phyloP scores from a whole-genome alignment of 2,888 invertebrate species.

The Empis livida region DNA sequence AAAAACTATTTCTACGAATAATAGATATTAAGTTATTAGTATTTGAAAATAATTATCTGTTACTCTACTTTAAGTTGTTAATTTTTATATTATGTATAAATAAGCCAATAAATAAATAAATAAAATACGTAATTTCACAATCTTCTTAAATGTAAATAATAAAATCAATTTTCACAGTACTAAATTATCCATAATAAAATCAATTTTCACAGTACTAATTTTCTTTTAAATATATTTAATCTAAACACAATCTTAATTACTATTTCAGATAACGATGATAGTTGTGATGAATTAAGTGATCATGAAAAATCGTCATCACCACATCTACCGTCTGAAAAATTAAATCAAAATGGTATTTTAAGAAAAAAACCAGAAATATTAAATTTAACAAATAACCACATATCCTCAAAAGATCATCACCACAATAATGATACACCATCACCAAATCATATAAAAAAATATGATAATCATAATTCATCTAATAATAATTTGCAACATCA shows the following conservation, averaged over 20 bases:
- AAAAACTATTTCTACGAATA: too few relatives aligned
- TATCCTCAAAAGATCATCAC: background rate
- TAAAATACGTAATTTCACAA: too few relatives aligned
- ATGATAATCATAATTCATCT: background rate
- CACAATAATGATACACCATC: slow-evolving; percentile 7
- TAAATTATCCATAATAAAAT: too few relatives aligned
- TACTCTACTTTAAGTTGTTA: too few relatives aligned
- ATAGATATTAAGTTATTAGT: too few relatives aligned
- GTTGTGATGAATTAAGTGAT: slow-evolving; percentile 17
- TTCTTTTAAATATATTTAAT: too few relatives aligned
- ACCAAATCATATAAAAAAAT: slow-evolving; percentile 10
- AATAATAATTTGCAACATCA: background rate
- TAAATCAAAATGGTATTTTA: background rate
- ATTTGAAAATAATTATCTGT: too few relatives aligned
- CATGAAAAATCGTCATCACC: slow-evolving; percentile 11
- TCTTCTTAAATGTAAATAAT: too few relatives aligned
- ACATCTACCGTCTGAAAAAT: background rate
- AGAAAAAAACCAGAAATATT: background rate
- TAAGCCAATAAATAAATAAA: too few relatives aligned
- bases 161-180: too few relatives aligned
- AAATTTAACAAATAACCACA: background rate
- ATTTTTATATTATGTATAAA: too few relatives aligned
- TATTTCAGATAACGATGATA: slow-evolving; percentile 25
- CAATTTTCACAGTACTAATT: too few relatives aligned
- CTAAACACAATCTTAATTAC: slow-evolving; percentile 3